These are phyloP conservation scores for Leptinotarsa lineolata DNA, from an alignment of 1,140 invertebrate species.

Conservation along the genomic window DNA sequence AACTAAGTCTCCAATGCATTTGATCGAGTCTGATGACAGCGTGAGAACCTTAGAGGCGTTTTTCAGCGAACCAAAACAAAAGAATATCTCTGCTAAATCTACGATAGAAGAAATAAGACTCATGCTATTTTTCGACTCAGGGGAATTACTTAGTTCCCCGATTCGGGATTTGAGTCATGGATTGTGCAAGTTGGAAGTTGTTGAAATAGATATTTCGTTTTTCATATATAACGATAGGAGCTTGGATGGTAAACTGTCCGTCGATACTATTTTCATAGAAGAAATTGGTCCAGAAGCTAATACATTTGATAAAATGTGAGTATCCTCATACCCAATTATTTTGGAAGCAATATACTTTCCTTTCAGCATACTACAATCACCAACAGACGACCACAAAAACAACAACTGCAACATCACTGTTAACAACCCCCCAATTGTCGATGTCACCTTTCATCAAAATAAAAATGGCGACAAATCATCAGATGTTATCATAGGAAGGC, in stretches of 20 bases:
- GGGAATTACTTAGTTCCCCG: conserved; percentile 75
- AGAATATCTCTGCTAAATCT: conserved; percentile 64
- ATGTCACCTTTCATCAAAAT: conserved; percentile 67
- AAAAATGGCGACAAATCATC: conserved; percentile 66
- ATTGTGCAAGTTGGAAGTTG: conserved; percentile 71
- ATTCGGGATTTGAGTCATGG: conserved; percentile 74
- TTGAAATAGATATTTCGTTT: conserved; percentile 68
- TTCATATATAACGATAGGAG: conserved; percentile 73
- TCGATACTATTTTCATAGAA: conserved; percentile 71
- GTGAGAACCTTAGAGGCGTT: conserved; percentile 76
- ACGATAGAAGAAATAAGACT: conserved; percentile 67
- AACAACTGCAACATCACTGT: conserved; percentile 66
- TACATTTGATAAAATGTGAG: conserved; percentile 46
- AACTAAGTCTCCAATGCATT: conserved; percentile 35
- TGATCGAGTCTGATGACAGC: conserved; percentile 60
- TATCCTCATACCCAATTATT: background rate
- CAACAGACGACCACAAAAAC: conserved; percentile 62
- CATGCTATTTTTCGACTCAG: conserved; percentile 73
- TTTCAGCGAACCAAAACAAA: conserved; percentile 69
- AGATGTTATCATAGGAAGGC: conserved; percentile 73
- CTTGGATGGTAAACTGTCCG: conserved; percentile 71
- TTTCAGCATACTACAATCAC: conserved; percentile 71
- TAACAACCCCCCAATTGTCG: conserved; percentile 69
- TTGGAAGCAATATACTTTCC: background rate
- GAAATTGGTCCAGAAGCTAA: conserved; percentile 71